Evolutionary conservation across 2,888 invertebrate species (phyloP), one percentile per base, ranked within the genome.

Genomic region (Metacarcinus magister): DNA sequence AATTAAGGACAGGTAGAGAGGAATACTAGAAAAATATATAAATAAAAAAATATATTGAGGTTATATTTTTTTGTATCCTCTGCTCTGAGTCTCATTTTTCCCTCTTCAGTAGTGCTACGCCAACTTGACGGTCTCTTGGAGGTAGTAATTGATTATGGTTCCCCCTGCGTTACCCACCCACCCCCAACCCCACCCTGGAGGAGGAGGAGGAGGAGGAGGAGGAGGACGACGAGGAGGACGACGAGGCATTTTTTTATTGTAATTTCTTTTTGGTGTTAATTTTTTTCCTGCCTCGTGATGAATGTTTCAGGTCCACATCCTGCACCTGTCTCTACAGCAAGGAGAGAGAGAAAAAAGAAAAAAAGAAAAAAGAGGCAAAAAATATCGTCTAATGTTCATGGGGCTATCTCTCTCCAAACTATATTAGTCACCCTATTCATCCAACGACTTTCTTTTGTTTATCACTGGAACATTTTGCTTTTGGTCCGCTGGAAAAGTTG

Each of bases 231-330:
- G 82, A 82, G 82, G 13, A 13, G 23, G 28, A 82, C 0, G 32
- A 32, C 13, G 82, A 82, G 32, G 16, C 1, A 82, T 67, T 67
- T 67, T 67, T 67, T 67, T 75, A 3, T 75, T n/a, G 7, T 8
- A 4, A 3, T 54, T 54, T 54, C 19, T 54, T 54, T 54, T 19
- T 54, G 54, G 0, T 13, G 23, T 16, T 67, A 5, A 67, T 82
- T 82, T 82, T 82, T 82, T 32, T 67, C 67, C 32, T 92, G 92
- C 28, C 48, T 23, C 48, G 44, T 92, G 92, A 92, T 92, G 92
- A 48, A 54, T 92, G 92, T 48, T 92, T 28, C 92, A 48, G 28
- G 92, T 92, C 43, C 92, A 54, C 92, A 92, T 92, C 54, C 92
- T 92, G 48, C 54, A 48, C 54, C 92, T n/a, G 48, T 54, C 92